Conservation (phyloP, 2,797 vertebrate species). For the Onychomys leucogaster region DNA sequence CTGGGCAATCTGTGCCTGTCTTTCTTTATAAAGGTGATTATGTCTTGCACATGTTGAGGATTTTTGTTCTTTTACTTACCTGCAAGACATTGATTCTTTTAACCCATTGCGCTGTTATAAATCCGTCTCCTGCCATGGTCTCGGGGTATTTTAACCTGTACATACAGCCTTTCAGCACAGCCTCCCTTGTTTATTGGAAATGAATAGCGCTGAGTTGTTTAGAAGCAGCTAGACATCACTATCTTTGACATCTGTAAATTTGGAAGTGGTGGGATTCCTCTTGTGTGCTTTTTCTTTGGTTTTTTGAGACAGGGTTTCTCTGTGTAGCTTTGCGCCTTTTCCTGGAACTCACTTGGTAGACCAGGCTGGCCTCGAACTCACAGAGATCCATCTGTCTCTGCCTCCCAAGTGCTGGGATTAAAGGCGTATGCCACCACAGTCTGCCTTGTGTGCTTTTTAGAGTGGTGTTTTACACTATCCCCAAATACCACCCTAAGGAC, state of each 20-base stretch:
- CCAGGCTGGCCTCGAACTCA: too few relatives aligned
- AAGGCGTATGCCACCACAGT: too few relatives aligned
- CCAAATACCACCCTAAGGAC: background rate
- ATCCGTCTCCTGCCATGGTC: background rate
- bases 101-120: background rate
- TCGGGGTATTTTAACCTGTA: background rate
- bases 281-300: background rate
- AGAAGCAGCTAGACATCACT: background rate
- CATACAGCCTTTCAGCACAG: background rate
- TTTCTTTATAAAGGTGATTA: background rate
- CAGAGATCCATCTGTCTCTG: too few relatives aligned
- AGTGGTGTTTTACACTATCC: background rate
- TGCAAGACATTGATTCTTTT: background rate
- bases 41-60: background rate
- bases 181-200: background rate
- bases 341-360: too few relatives aligned
- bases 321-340: too few relatives aligned
- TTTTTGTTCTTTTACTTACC: background rate
- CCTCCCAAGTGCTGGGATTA: too few relatives aligned
- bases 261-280: background rate
- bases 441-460: background rate
- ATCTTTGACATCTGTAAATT: background rate
- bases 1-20: background rate
- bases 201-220: background rate
- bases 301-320: too few relatives aligned